These are phyloP conservation scores for Drosophila sordidula DNA, from an alignment of 2,888 invertebrate genomes.

Conservation along the genomic window DNA sequence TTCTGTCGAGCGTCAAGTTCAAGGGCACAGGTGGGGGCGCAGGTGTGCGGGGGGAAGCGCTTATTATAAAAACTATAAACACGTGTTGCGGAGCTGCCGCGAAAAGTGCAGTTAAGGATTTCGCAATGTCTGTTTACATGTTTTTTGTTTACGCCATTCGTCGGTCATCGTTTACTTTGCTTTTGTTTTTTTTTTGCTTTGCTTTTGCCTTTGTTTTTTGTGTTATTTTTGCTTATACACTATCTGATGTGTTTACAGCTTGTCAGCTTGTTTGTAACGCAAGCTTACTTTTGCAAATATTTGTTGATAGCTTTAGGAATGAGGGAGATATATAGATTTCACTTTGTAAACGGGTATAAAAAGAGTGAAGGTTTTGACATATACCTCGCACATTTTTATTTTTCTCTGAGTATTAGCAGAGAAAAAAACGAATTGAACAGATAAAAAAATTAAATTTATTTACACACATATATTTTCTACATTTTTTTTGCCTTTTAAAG, in stretches of 20 bases:
- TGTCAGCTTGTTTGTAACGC: neutral
- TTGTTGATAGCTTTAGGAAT: too few relatives aligned
- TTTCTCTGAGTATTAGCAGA: too few relatives aligned
- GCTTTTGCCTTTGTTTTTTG: neutral
- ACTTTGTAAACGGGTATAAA: too few relatives aligned
- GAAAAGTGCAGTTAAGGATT: conserved; percentile 22
- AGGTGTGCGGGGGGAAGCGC: neutral
- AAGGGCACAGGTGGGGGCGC: conserved; percentile 37
- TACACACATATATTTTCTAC: neutral
- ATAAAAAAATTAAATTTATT: neutral
- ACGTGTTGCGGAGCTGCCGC: conserved; percentile 37
- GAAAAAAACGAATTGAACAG: neutral
- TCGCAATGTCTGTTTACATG: conserved; percentile 25
- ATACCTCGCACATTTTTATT: too few relatives aligned
- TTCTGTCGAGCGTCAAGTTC: conserved; percentile 37
- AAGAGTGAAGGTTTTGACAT: too few relatives aligned
- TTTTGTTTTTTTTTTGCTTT: neutral
- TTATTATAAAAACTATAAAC: conserved; percentile 20
- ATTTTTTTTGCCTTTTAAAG: neutral
- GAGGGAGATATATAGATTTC: too few relatives aligned
- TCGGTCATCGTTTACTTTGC: conserved; percentile 22
- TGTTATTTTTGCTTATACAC: conserved; percentile 5
- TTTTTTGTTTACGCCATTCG: conserved; percentile 26
- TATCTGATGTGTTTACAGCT: neutral
- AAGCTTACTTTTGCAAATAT: too few relatives aligned